These are phyloP conservation scores for Tetraneura akinire DNA, from an alignment of 1,140 invertebrate genomes.

Conservation along the genomic window DNA sequence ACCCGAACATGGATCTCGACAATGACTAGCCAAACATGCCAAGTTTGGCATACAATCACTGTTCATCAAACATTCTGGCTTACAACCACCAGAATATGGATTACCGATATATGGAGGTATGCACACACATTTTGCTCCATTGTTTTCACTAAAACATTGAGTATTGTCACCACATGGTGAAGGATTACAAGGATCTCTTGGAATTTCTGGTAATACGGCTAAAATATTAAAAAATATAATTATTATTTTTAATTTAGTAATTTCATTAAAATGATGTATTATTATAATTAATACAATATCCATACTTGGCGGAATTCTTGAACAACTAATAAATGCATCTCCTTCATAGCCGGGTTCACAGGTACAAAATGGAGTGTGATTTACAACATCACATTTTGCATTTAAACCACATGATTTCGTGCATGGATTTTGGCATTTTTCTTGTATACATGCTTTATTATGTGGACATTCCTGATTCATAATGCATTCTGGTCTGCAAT, in stretches of 20 bases:
- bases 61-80: slow-evolving; percentile 77
- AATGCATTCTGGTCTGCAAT: slow-evolving; percentile 65
- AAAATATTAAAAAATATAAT: slow-evolving; percentile 20
- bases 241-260: not conserved
- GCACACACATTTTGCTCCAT: slow-evolving; percentile 73
- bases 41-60: slow-evolving; percentile 77
- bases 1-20: slow-evolving; percentile 81
- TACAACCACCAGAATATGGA: slow-evolving; percentile 61
- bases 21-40: slow-evolving; percentile 82
- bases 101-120: slow-evolving; percentile 80
- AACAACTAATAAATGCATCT: slow-evolving; percentile 79
- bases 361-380: slow-evolving; percentile 79
- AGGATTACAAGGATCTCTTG: slow-evolving; percentile 72
- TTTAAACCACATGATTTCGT: slow-evolving; percentile 74
- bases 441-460: slow-evolving; percentile 75
- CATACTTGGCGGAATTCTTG: slow-evolving; percentile 60
- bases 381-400: slow-evolving; percentile 77
- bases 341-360: slow-evolving; percentile 76
- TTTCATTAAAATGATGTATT: not conserved
- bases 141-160: slow-evolving; percentile 68
- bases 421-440: slow-evolving; percentile 80
- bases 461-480: slow-evolving; percentile 65
- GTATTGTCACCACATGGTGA: slow-evolving; percentile 81
- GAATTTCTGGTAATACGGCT: slow-evolving; percentile 57
- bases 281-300: too few species aligned